Conservation (phyloP, 2,888 invertebrate genomes). For the Troilus luridus region DNA sequence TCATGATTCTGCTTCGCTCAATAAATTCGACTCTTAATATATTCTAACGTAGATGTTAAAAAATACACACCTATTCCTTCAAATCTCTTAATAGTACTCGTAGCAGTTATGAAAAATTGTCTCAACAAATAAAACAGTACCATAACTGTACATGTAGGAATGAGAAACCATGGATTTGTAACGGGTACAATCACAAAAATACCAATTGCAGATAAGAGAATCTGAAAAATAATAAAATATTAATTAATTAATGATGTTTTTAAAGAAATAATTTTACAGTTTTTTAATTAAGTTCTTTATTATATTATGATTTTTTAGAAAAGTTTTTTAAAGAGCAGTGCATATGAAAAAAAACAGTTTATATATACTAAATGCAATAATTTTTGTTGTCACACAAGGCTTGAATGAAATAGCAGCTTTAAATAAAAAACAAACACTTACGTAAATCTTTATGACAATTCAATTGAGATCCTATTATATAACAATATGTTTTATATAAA, state of each 20-base stretch:
- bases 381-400: no score
- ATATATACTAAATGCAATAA: no score
- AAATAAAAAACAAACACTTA: no score
- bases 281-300: not conserved
- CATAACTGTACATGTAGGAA: slow-evolving; percentile 80
- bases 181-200: slow-evolving; percentile 81
- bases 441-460: no score
- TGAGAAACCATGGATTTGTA: slow-evolving; percentile 81
- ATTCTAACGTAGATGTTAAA: not conserved
- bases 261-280: not conserved
- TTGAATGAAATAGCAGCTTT: no score
- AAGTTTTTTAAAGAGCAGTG: no score
- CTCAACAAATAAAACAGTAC: slow-evolving; percentile 83
- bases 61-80: slow-evolving; percentile 83
- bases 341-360: no score
- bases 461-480: no score
- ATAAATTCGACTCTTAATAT: not conserved
- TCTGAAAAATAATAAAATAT: slow-evolving; percentile 74
- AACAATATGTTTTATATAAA: no score
- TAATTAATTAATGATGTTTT: not conserved
- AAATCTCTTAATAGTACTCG: slow-evolving; percentile 84
- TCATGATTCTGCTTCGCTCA: no score
- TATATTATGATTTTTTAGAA: not conserved
- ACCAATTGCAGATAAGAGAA: slow-evolving; percentile 86
- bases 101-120: slow-evolving; percentile 83